These are phyloP conservation scores for Adelognathus sp. DNA, from an alignment of 2,888 invertebrate species.

Conservation along the genomic window DNA sequence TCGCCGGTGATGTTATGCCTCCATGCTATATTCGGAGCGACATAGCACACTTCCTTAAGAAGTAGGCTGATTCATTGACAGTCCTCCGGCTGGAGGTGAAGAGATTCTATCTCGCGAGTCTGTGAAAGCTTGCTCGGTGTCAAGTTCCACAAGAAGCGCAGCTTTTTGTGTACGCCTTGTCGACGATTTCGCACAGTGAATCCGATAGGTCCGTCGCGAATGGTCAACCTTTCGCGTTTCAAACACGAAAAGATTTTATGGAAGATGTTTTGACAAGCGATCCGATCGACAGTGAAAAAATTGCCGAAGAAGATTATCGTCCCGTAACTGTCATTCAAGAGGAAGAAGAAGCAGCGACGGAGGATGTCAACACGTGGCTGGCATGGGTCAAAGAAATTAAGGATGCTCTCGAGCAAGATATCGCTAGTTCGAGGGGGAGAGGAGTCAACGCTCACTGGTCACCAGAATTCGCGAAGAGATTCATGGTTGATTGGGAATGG, in stretches of 20 bases:
- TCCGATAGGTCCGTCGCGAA: conserved; percentile 23
- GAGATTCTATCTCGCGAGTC: conserved; percentile 37
- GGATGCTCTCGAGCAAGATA: not conserved
- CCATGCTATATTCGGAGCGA: conserved; percentile 46
- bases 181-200: conserved; percentile 27
- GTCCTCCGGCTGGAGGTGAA: not conserved
- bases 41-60: conserved; percentile 55
- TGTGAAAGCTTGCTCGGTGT: conserved; percentile 45
- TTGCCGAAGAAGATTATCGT: conserved; percentile 10
- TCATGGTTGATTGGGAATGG: not conserved
- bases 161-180: conserved; percentile 29
- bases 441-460: conserved; percentile 19
- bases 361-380: not conserved
- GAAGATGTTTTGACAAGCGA: not conserved
- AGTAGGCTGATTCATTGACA: conserved; percentile 37
- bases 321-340: not conserved
- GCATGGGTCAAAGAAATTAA: not conserved
- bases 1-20: conserved; percentile 13
- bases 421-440: not conserved
- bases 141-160: conserved; percentile 20
- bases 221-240: conserved; percentile 13
- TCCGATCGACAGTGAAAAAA: not conserved
- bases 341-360: not conserved
- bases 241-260: conserved; percentile 11
- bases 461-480: conserved; percentile 2